phyloP scores from a whole-genome alignment of 1,140 invertebrate genomes.

The Drosophila kohkoa region DNA sequence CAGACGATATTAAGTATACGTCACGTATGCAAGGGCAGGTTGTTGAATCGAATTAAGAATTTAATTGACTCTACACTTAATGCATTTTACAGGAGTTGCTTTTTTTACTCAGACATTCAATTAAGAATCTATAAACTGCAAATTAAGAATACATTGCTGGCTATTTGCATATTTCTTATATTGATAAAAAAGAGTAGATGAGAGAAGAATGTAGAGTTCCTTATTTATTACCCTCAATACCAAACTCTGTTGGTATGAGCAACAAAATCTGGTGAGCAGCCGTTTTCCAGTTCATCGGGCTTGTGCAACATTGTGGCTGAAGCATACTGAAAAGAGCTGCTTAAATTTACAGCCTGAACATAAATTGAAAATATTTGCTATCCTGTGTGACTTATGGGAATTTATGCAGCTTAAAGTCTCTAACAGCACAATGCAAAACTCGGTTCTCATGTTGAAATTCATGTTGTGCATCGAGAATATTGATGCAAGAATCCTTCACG shows the following conservation, averaged over 20 bases:
- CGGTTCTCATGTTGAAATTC: not conserved
- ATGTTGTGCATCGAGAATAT: not conserved
- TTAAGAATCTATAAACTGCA: not conserved
- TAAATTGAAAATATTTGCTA: constrained; percentile 36
- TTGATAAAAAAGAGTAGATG: constrained; percentile 16
- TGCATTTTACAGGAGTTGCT: not conserved
- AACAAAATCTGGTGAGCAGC: constrained; percentile 20
- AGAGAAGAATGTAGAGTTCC: not conserved
- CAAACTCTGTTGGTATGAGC: not conserved
- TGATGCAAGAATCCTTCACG: constrained; percentile 8
- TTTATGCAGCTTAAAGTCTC: not conserved
- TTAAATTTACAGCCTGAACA: constrained; percentile 43
- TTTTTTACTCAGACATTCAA: not conserved
- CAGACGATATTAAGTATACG: constrained; percentile 23
- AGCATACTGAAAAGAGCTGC: constrained; percentile 14
- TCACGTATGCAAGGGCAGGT: not conserved
- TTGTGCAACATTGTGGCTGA: constrained; percentile 37
- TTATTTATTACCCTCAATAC: constrained; percentile 15
- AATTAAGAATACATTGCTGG: not conserved
- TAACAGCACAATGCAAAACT: not conserved
- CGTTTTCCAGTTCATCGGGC: constrained; percentile 16
- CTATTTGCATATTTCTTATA: not conserved
- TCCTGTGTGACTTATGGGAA: constrained; percentile 10
- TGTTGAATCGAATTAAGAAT: constrained; percentile 6
- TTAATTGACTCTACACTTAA: constrained; percentile 6